These are phyloP conservation scores for Rhagoletis pomonella DNA, from an alignment of 1,140 invertebrate species.

Conservation along the genomic window DNA sequence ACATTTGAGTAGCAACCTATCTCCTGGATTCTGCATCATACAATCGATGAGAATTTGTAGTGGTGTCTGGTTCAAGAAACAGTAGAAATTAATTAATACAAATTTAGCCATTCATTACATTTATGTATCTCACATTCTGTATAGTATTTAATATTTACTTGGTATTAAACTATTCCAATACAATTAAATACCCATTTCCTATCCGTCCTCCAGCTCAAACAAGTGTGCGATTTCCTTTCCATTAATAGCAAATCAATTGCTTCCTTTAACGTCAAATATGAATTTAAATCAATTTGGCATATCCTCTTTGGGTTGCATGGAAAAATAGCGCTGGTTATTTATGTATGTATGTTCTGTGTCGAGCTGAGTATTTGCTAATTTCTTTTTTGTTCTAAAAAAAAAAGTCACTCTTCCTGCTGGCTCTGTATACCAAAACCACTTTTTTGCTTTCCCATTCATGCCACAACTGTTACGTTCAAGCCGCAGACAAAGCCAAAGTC, in stretches of 20 bases:
- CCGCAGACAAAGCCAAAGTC: constrained; percentile 19
- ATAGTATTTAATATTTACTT: too few relatives aligned
- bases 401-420: constrained; percentile 8
- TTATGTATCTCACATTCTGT: too few relatives aligned
- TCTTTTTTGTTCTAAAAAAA: constrained; percentile 9
- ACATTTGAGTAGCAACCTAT: too few relatives aligned
- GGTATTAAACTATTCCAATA: too few relatives aligned
- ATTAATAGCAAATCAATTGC: constrained; percentile 37
- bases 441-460: constrained; percentile 1
- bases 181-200: neutral
- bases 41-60: too few relatives aligned
- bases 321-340: neutral
- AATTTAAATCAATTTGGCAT: constrained; percentile 46
- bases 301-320: constrained; percentile 8
- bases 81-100: too few relatives aligned
- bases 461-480: constrained; percentile 15
- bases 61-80: too few relatives aligned
- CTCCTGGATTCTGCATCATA: too few relatives aligned
- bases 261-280: constrained; percentile 40
- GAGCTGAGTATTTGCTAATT: neutral
- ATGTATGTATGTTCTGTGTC: neutral
- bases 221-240: constrained; percentile 11
- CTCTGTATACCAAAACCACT: neutral
- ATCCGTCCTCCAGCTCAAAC: neutral
- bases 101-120: too few relatives aligned